Conservation (phyloP, 2,888 invertebrate genomes). For the Cetonia aurata region DNA sequence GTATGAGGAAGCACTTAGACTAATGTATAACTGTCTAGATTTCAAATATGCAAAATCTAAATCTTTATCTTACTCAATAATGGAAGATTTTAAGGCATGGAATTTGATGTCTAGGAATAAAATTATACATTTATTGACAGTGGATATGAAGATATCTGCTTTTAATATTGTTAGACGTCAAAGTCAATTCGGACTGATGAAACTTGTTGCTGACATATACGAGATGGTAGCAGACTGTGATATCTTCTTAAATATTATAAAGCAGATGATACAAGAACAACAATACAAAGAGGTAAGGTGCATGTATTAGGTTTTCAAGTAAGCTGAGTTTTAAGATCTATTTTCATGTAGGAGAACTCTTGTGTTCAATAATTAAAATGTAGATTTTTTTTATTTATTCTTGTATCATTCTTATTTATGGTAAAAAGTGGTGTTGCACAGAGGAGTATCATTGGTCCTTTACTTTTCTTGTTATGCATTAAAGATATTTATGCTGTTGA, state of each 20-base stretch:
- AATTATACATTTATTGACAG: constrained; percentile 68
- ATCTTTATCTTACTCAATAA: constrained; percentile 73
- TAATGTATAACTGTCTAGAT: constrained; percentile 74
- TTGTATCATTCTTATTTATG: too few species aligned
- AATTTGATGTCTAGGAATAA: constrained; percentile 62
- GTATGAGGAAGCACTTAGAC: constrained; percentile 71
- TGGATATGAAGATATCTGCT: constrained; percentile 76
- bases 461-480: too few species aligned
- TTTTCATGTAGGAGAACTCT: too few species aligned
- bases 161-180: constrained; percentile 80
- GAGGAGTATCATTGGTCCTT: too few species aligned
- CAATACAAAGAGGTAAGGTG: constrained; percentile 76
- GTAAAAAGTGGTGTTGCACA: too few species aligned
- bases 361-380: too few species aligned
- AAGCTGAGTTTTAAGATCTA: too few species aligned
- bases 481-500: too few species aligned
- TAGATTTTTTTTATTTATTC: too few species aligned
- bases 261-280: constrained; percentile 70
- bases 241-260: constrained; percentile 73
- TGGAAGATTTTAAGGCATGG: constrained; percentile 73
- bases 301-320: too few species aligned
- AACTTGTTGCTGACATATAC: constrained; percentile 75
- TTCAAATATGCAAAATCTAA: constrained; percentile 75
- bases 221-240: constrained; percentile 74
- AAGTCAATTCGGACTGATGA: constrained; percentile 74